Evolutionary conservation across 2,888 invertebrate genomes (phyloP), one percentile per base, ranked within the genome.

Genomic region (Horisme vitalbata): DNA sequence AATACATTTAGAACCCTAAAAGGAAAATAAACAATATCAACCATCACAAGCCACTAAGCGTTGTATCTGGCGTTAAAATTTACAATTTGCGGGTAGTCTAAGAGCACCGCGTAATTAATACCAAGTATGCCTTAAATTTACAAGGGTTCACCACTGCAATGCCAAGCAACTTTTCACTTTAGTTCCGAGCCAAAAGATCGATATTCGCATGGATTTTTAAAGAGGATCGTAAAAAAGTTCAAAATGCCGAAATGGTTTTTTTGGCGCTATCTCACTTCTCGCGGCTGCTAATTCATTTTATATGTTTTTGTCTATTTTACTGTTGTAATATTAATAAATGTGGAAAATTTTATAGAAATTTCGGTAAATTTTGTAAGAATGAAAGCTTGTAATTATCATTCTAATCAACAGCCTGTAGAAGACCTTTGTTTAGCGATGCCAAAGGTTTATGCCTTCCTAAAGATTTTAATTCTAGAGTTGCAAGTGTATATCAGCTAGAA

Each of bases 21-120:
- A n/a, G n/a, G n/a, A n/a, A 18, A 18, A 1, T 5, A 18, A 18
- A 18, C 18, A 18, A 18, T 18, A 2, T 18, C 6, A n/a, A n/a
- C 18, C 18, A 18, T 44, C 30, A 36, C 7, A 35, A 32, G 24
- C 27, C 27, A 23, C 54, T 63, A 57, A 59, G 37, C 46, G 31
- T 34, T 59, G 56, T 61, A 65, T 66, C 61, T 63, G 60, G 50
- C 54, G 52, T 49, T 59, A 64, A 68, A 71, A 76, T 79, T 78
- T 70, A 75, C 68, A 80, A 78, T 78, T 78, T 79, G 75, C 63
- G 77, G 78, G 65, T 71, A 75, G 69, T 75, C 76, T 60, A 66
- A 57, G 61, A 69, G 63, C 68, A 55, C 65, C 58, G 52, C 68
- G 82, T 84, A 85, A 85, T 86, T 85, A 86, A 84, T 86, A 85